These are phyloP conservation scores for Barypeithes pellucidus DNA, from an alignment of 2,888 invertebrate genomes.

Conservation along the genomic window DNA sequence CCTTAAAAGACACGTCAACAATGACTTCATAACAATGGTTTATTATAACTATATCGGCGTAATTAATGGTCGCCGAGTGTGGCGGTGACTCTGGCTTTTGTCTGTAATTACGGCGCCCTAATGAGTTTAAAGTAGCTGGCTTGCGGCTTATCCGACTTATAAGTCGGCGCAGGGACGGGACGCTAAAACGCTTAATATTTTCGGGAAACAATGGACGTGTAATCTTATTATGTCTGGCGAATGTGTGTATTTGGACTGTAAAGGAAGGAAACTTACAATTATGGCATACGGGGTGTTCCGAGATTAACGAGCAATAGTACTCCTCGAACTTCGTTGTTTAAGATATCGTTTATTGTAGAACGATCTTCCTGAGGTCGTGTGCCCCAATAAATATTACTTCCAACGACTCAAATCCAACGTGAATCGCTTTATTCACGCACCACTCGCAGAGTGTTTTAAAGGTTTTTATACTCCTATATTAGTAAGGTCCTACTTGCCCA, in stretches of 20 bases:
- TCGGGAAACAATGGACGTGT: slow-evolving; percentile 35
- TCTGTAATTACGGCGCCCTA: slow-evolving; percentile 67
- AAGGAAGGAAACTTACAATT: neutral
- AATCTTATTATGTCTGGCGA: slow-evolving; percentile 7
- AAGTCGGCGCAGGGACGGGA: slow-evolving; percentile 36
- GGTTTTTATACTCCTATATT: no score
- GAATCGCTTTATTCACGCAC: no score
- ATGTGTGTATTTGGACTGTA: neutral
- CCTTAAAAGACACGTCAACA: slow-evolving; percentile 68
- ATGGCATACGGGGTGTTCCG: no score
- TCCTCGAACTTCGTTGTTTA: no score
- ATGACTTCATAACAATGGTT: slow-evolving; percentile 68
- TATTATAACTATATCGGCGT: slow-evolving; percentile 69
- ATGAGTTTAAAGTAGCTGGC: slow-evolving; percentile 67
- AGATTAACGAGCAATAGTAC: no score
- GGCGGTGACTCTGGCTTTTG: slow-evolving; percentile 68
- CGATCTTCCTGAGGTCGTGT: no score
- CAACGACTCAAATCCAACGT: no score
- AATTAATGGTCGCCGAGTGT: slow-evolving; percentile 69
- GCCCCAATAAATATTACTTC: no score
- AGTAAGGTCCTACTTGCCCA: no score
- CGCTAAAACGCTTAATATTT: slow-evolving; percentile 37
- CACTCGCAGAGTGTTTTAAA: no score
- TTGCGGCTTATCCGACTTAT: slow-evolving; percentile 52
- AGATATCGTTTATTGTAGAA: no score